Percentiles rank a stretch among this genome's conserved stretches.
Evolutionary conservation across 2,797 vertebrate genomes (phyloP).

Genomic region (Stomatorhinus walkeri): DNA sequence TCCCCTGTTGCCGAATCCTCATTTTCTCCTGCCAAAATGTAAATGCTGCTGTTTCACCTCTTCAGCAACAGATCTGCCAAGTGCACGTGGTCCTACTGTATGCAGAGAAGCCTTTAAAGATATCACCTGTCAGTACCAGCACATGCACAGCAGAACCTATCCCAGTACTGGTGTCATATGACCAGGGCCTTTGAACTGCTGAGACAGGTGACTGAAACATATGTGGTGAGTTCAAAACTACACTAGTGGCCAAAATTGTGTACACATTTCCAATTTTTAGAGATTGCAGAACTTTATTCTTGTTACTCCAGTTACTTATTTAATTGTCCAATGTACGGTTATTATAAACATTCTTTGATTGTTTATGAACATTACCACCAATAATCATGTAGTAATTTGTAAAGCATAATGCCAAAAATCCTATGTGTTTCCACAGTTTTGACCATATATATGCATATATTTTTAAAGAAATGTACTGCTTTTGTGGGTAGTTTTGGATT

Average conservation of each 20-base stretch:
- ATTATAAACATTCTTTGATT: neutral
- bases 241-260: neutral
- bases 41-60: neutral
- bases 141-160: neutral
- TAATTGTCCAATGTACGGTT: neutral
- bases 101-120: neutral
- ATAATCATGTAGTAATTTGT: neutral
- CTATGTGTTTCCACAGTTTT: neutral
- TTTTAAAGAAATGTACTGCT: neutral
- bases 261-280: neutral
- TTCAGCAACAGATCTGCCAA: neutral
- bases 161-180: neutral
- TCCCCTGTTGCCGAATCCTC: neutral
- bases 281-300: neutral
- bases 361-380: neutral
- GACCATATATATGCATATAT: neutral
- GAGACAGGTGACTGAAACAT: neutral
- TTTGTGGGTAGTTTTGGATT: neutral
- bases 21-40: neutral
- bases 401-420: neutral
- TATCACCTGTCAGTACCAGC: neutral
- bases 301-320: neutral
- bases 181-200: neutral
- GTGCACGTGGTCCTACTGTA: neutral
- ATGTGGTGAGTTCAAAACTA: neutral